These are phyloP conservation scores for Ptychochromis oligacanthus DNA, from an alignment of 2,113 vertebrate genomes.

Conservation along the genomic window DNA sequence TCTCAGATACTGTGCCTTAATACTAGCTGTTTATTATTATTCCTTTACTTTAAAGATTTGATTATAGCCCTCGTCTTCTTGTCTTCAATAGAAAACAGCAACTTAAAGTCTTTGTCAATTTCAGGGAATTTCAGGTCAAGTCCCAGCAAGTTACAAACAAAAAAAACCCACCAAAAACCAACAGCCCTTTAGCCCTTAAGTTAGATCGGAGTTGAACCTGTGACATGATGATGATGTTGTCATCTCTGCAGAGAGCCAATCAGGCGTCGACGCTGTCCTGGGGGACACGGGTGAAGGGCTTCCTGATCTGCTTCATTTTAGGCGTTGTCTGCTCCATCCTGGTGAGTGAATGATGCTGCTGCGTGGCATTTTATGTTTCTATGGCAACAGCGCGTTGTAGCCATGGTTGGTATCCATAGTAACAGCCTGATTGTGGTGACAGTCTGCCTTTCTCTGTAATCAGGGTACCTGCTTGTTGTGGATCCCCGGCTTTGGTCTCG, in stretches of 20 bases:
- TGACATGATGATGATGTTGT: not conserved
- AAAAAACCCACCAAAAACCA: not conserved
- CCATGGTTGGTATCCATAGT: not conserved
- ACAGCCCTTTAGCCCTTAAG: not conserved
- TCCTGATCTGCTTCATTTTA: constrained; percentile 71
- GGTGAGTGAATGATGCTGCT: constrained; percentile 57
- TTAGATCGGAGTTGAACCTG: not conserved
- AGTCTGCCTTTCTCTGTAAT: not conserved
- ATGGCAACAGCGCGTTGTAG: not conserved
- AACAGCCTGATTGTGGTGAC: not conserved
- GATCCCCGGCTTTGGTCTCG: constrained; percentile 70
- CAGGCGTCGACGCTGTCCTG: constrained; percentile 75
- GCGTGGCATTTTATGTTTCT: not conserved
- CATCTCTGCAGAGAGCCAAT: constrained; percentile 68
- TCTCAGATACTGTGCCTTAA: not conserved
- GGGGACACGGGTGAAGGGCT: constrained; percentile 79
- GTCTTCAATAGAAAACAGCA: not conserved
- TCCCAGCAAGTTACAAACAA: too few relatives aligned
- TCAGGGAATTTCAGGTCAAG: not conserved
- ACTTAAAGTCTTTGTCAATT: not conserved
- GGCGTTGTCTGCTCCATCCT: constrained; percentile 73
- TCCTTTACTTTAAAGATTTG: not conserved
- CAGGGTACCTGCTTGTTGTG: constrained; percentile 79
- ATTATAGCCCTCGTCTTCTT: not conserved
- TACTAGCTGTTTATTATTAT: not conserved